Evolutionary conservation across 1,140 invertebrate genomes (phyloP).

Genomic region (Maniola jurtina): DNA sequence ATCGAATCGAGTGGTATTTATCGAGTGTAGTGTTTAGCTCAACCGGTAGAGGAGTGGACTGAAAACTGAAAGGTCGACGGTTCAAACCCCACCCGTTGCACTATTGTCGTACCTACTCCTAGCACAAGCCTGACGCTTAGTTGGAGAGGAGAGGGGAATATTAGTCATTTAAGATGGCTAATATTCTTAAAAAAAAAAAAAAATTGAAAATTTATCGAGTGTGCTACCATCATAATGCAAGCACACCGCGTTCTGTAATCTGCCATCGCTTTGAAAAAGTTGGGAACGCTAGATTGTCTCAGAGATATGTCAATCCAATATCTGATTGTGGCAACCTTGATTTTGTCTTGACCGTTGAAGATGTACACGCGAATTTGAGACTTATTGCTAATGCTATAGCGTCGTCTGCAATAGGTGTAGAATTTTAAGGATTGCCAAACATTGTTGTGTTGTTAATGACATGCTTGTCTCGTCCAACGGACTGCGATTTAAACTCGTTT

Average conservation of each 20-base stretch:
- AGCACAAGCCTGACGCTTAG: too few relatives aligned
- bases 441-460: conserved; percentile 49
- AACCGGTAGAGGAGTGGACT: too few relatives aligned
- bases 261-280: conserved; percentile 49
- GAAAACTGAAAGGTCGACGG: too few relatives aligned
- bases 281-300: conserved; percentile 55
- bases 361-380: conserved; percentile 21
- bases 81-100: too few relatives aligned
- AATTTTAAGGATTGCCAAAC: conserved; percentile 13
- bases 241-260: conserved; percentile 41
- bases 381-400: conserved; percentile 45
- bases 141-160: too few relatives aligned
- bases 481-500: conserved; percentile 71
- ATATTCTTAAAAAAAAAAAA: too few relatives aligned
- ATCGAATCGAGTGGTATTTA: too few relatives aligned
- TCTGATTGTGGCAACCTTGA: conserved; percentile 40
- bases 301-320: conserved; percentile 65
- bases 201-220: too few relatives aligned
- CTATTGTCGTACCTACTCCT: too few relatives aligned
- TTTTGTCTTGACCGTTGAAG: conserved; percentile 10
- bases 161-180: too few relatives aligned
- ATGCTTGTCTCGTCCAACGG: conserved; percentile 65
- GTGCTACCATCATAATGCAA: conserved; percentile 12
- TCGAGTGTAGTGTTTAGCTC: too few relatives aligned
- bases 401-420: conserved; percentile 21